Base-by-base conservation (phyloP, 2,797 vertebrate species). In the Fundulus diaphanus region DNA sequence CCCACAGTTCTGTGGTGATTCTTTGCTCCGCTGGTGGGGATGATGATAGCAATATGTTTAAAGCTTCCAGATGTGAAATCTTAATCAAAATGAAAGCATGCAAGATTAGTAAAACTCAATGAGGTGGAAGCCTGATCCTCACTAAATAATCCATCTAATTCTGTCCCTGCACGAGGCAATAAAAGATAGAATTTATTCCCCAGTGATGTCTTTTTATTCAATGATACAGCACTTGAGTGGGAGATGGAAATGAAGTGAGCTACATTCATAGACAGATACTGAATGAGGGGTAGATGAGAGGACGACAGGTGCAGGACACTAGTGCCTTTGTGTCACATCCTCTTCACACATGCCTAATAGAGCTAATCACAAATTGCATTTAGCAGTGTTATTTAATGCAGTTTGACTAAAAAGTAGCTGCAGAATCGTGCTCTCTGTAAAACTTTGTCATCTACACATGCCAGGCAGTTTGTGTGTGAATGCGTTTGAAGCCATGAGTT, bases 101-200 rank as follows among this genome's bases (percentile, higher is more conserved):
- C 42, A 82, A 82, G 85, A 93, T 88, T 80, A 84, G 80, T 87
- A 81, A 90, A 91, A 88, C 82, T 78, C 85, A 91, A 88, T 92
- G 87, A 92, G 78, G 71, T 78, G 77, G 70, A 82, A 68, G 82
- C 68, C 27, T 73, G 72, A 78, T 80, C 81, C 68, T 29, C 70
- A 77, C 77, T 86, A 85, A 78, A 81, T 90, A 88, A 92, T 92
- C 86, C 78, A 82, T 90, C 86, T 88, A 52, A 89, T 92, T 92
- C 92, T 82, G 85, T 65, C 73, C 71, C 74, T 56, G 78, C 76
- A 85, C 69, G 85, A 89, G 74, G 81, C 85, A 85, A 88, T 92
- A 84, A 93, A 92, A 86, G 82, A 77, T 72, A 72, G 78, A 73
- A 82, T 84, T 85, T 87, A 85, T 89, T 87, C 87, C 73, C 74